phyloP scores from a whole-genome alignment of 2,797 vertebrate genomes.

The Pseudopleuronectes americanus region DNA sequence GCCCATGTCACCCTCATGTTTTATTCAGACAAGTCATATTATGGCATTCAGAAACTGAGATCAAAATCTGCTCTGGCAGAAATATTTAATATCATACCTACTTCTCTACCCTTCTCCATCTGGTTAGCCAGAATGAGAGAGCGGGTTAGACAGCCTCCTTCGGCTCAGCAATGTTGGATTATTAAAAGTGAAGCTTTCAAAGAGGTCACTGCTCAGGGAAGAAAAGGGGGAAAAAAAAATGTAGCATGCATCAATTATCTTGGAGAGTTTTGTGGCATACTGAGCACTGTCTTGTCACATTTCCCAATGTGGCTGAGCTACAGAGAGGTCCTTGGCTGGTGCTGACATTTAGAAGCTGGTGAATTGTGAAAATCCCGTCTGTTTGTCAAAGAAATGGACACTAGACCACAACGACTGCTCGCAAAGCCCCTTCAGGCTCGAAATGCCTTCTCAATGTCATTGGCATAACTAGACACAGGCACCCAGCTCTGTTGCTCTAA shows the following conservation, averaged over 20 bases:
- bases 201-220: slow-evolving; percentile 75
- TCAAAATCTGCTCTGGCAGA: slow-evolving; percentile 81
- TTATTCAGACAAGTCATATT: slow-evolving; percentile 80
- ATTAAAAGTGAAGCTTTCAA: slow-evolving; percentile 82
- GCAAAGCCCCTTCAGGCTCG: slow-evolving; percentile 69
- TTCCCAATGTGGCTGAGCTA: slow-evolving; percentile 70
- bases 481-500: slow-evolving; percentile 50
- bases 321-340: slow-evolving; percentile 71
- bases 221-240: slow-evolving; percentile 43
- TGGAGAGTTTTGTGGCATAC: slow-evolving; percentile 70
- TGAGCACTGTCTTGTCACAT: slow-evolving; percentile 79
- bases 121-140: slow-evolving; percentile 74
- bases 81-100: slow-evolving; percentile 83
- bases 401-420: slow-evolving; percentile 71
- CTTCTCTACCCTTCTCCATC: slow-evolving; percentile 74
- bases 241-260: slow-evolving; percentile 82
- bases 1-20: slow-evolving; percentile 79
- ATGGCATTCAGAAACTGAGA: slow-evolving; percentile 77
- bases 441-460: slow-evolving; percentile 77
- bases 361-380: slow-evolving; percentile 74
- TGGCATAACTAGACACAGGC: slow-evolving; percentile 64
- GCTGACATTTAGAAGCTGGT: slow-evolving; percentile 83
- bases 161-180: slow-evolving; percentile 77
- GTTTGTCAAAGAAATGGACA: slow-evolving; percentile 72
- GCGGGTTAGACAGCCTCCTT: slow-evolving; percentile 61